Evolutionary conservation across 2,113 vertebrate genomes (phyloP).

Genomic region (Aphelocoma coerulescens): DNA sequence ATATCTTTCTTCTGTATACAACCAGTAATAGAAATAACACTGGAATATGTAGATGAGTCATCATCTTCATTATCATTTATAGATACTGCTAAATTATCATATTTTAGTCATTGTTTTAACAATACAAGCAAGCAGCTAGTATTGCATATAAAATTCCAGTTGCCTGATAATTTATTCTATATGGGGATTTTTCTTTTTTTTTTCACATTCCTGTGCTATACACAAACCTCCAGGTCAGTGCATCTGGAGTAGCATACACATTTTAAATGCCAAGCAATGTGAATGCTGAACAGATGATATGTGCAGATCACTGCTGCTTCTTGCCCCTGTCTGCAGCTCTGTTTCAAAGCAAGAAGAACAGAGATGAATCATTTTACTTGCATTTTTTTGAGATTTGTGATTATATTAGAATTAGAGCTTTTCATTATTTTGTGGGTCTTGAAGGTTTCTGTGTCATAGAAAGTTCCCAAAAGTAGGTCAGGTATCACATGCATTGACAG

Average conservation of each 20-base stretch:
- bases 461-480: conserved; percentile 6
- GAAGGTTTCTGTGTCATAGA: neutral
- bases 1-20: neutral
- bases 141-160: neutral
- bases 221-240: conserved; percentile 1
- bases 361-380: neutral
- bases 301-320: conserved; percentile 6
- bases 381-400: neutral
- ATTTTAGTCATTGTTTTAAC: neutral
- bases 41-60: neutral
- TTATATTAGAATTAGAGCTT: neutral
- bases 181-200: neutral
- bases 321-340: neutral
- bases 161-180: neutral
- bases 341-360: neutral
- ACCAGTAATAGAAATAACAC: neutral
- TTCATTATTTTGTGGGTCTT: neutral
- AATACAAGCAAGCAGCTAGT: neutral
- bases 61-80: neutral
- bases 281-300: conserved; percentile 8
- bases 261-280: conserved; percentile 7
- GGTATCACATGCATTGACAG: neutral
- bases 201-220: neutral
- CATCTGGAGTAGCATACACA: neutral
- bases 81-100: neutral